A percentile compares a stretch with the other conserved stretches of the same genome.
These are phyloP conservation scores for Tragelaphus buxtoni DNA, from an alignment of 2,113 vertebrate genomes.

Conservation along the genomic window DNA sequence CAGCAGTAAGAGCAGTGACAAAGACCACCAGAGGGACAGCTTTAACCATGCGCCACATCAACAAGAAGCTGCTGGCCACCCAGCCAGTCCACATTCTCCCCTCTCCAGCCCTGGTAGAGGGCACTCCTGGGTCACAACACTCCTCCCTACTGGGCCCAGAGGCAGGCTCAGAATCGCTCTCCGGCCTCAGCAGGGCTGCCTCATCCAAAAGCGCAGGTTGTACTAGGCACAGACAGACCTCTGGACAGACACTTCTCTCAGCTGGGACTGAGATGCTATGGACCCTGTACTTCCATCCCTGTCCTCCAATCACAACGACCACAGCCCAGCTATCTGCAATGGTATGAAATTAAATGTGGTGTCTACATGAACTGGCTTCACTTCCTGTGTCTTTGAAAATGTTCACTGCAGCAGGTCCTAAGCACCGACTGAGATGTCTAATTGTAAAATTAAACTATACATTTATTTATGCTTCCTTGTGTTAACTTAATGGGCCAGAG, in stretches of 20 bases:
- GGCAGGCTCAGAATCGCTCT: background rate
- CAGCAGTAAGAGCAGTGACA: background rate
- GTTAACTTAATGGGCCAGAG: background rate
- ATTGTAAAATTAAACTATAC: background rate
- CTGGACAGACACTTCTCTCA: background rate
- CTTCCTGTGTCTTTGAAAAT: background rate
- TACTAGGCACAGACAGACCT: fast-evolving
- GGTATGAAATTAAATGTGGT: background rate
- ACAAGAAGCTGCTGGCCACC: background rate
- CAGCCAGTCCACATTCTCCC: background rate
- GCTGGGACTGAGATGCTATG: background rate
- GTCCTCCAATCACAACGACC: background rate
- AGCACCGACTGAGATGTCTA: background rate
- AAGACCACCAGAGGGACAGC: background rate
- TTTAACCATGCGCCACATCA: fast-evolving
- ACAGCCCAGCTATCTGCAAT: background rate
- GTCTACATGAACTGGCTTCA: background rate
- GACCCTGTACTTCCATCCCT: background rate
- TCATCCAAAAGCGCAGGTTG: background rate
- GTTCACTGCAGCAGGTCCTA: background rate
- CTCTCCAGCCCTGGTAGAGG: fast-evolving
- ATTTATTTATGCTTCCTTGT: background rate
- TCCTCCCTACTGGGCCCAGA: background rate
- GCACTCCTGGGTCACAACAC: background rate
- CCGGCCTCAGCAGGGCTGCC: background rate